phyloP scores from a whole-genome alignment of 2,113 vertebrate species.

The Octodon degus region DNA sequence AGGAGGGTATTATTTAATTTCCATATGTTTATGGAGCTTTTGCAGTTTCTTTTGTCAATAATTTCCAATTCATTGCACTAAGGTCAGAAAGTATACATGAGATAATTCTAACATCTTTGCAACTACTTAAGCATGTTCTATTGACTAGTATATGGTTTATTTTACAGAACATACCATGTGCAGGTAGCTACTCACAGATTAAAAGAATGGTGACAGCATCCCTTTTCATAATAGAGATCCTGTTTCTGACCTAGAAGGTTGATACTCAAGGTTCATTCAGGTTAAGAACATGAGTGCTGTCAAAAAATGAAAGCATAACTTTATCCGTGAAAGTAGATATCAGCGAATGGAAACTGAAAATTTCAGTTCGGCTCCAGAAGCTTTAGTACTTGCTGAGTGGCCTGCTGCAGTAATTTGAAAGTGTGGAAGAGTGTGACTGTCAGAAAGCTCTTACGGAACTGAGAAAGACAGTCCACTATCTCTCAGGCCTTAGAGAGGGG shows the following conservation, averaged over 20 bases:
- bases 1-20: no score
- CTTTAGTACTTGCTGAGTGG: background rate
- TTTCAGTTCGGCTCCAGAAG: background rate
- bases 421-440: background rate
- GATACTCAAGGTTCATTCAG: background rate
- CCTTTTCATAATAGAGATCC: background rate
- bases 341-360: background rate
- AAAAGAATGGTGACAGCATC: background rate
- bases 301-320: background rate
- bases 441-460: background rate
- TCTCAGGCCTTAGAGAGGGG: background rate
- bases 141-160: no score
- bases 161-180: no score
- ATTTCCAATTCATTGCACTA: no score
- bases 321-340: background rate
- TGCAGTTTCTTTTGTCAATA: no score
- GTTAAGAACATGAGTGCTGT: background rate
- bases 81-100: no score
- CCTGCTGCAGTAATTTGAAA: background rate
- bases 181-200: background rate
- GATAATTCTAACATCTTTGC: no score
- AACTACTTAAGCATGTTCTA: no score
- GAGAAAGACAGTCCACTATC: background rate
- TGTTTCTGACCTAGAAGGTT: constrained; percentile 10
- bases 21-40: no score